phyloP scores from a whole-genome alignment of 2,888 invertebrate species.

The Cotesia congregata region DNA sequence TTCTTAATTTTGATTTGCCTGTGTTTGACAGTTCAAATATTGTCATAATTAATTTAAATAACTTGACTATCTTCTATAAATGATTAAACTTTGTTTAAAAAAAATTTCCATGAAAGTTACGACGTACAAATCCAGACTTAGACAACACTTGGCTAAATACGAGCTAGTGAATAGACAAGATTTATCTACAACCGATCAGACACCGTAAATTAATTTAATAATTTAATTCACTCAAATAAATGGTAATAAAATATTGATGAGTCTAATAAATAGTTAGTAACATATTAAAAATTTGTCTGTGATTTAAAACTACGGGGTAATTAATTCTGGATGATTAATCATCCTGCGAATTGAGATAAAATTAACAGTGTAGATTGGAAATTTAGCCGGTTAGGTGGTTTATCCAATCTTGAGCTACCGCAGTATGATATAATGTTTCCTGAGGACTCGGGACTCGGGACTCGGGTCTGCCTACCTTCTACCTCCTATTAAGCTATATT shows the following conservation, averaged over 20 bases:
- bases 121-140: no score
- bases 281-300: neutral
- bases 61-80: no score
- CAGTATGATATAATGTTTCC: constrained; percentile 1
- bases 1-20: no score
- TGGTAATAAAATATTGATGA: neutral
- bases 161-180: no score
- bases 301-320: neutral
- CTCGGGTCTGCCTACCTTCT: constrained; percentile 1
- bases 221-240: neutral
- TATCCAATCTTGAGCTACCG: neutral
- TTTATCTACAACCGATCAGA: no score
- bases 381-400: neutral
- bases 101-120: no score
- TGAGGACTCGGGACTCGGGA: neutral
- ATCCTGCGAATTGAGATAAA: neutral
- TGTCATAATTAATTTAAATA: no score
- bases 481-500: neutral
- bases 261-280: neutral
- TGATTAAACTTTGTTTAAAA: no score
- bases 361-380: constrained; percentile 1
- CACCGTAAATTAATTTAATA: neutral
- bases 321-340: neutral
- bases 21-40: no score
- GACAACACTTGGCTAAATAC: no score